Evolutionary conservation across 2,888 invertebrate species (phyloP), one percentile per base, ranked within the genome.

Genomic region (Euspilapteryx auroguttella): DNA sequence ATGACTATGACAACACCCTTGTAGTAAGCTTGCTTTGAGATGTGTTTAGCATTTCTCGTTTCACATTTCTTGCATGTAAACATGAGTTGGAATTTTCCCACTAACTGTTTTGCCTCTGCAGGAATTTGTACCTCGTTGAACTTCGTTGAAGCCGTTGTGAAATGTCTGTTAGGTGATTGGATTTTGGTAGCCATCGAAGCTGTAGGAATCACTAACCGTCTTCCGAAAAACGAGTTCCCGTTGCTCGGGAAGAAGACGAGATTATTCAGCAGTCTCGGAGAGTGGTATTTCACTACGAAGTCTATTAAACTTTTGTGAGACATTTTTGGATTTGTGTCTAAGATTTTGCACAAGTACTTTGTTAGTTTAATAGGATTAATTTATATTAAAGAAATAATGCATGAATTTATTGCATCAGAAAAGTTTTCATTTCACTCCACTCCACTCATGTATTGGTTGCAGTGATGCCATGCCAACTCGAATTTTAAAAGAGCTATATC

Each of bases 31-130:
- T 81, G 48, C 65, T 92, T 93, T 0, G 94, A 87, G 36, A 97
- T 94, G 8, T 80, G 77, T 55, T 94, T 89, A 1, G 80, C 66
- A 49, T 88, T 92, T 36, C 88, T 79, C 0, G 84, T 81, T 21
- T 79, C 65, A 51, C 97, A 97, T 34, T 89, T 87, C 71, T 93
- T 95, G 50, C 97, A 97, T 0, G 92, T 96, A 51, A 88, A 97
- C 39, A 79, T 68, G 6, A 96, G 55, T 41, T 85, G 83, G 27
- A 89, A 65, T 57, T 85, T 89, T 24, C 78, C 77, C 24, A 63
- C 55, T 3, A 47, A 48, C 38, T 55, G 51, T 12, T 48, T 50
- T 0, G 42, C 43, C 24, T 55, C 51, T 21, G 32, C 38, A 3
- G 46, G 37, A 6, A 51, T 32, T n/a, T 47, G 47, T 4, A 52